These are phyloP conservation scores for Lasiurus borealis DNA, from an alignment of 2,113 vertebrate genomes.

Conservation along the genomic window DNA sequence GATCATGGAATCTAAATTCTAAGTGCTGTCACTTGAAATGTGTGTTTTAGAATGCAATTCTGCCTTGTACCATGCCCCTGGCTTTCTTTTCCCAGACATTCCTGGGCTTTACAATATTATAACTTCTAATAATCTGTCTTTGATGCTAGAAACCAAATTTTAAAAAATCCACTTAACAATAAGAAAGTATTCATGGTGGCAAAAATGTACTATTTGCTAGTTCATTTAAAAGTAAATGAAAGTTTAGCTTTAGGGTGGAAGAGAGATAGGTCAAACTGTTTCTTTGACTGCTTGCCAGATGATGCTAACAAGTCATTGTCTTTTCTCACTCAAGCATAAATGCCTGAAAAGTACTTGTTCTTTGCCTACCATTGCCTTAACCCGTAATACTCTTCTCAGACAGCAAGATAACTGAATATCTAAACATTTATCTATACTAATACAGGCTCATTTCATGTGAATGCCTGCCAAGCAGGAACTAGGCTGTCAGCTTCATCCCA, in stretches of 20 bases:
- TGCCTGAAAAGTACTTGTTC: constrained; percentile 69
- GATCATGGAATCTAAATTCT: background rate
- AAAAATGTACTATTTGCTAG: background rate
- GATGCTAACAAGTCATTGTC: constrained; percentile 37
- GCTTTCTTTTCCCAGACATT: background rate
- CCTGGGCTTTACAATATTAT: constrained; percentile 53
- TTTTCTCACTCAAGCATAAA: constrained; percentile 46
- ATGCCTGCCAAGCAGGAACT: constrained; percentile 86
- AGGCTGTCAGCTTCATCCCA: constrained; percentile 84
- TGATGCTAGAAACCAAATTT: constrained; percentile 36
- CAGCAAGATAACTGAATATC: constrained; percentile 83
- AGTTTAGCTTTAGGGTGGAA: constrained; percentile 49
- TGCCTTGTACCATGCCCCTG: background rate
- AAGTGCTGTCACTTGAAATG: background rate
- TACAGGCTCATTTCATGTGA: constrained; percentile 79
- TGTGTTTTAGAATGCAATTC: constrained; percentile 52
- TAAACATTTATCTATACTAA: constrained; percentile 83
- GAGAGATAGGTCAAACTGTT: constrained; percentile 70
- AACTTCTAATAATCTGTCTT: constrained; percentile 30
- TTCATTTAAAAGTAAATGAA: constrained; percentile 61
- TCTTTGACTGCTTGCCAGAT: constrained; percentile 60
- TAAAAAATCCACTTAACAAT: constrained; percentile 53
- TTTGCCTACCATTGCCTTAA: constrained; percentile 63
- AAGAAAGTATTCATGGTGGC: constrained; percentile 12
- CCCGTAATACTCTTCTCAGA: constrained; percentile 70